These are phyloP conservation scores for Nemotelus pantherinus DNA, from an alignment of 2,888 invertebrate genomes.

Conservation along the genomic window DNA sequence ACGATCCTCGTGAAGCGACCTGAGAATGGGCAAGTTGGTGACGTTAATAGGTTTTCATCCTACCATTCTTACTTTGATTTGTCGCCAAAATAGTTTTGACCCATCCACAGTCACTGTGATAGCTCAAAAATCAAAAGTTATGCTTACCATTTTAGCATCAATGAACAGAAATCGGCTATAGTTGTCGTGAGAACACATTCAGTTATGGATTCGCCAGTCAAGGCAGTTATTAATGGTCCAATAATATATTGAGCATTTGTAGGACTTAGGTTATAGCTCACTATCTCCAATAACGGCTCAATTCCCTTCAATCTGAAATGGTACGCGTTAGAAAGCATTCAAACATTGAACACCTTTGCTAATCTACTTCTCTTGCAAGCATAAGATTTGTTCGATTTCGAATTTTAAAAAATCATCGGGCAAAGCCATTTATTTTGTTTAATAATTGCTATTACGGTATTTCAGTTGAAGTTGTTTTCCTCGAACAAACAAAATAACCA, in stretches of 20 bases:
- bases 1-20: conserved; percentile 67
- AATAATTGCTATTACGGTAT: too few relatives aligned
- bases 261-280: background rate
- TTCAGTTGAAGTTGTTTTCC: too few relatives aligned
- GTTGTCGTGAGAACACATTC: conserved; percentile 7
- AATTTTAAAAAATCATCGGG: conserved; percentile 18
- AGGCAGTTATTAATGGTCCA: conserved; percentile 12
- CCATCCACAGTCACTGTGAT: background rate
- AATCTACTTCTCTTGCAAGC: conserved; percentile 27
- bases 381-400: conserved; percentile 24
- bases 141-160: conserved; percentile 33
- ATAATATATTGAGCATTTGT: conserved; percentile 2
- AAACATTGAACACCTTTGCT: background rate
- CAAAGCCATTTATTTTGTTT: conserved; percentile 4
- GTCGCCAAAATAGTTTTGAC: background rate
- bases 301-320: conserved; percentile 15
- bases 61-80: background rate
- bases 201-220: background rate
- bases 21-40: background rate
- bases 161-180: background rate
- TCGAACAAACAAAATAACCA: too few relatives aligned
- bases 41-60: background rate
- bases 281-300: background rate
- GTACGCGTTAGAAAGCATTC: background rate
- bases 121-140: background rate